phyloP scores from a whole-genome alignment of 2,888 invertebrate genomes.

The Syrista parreyssii region DNA sequence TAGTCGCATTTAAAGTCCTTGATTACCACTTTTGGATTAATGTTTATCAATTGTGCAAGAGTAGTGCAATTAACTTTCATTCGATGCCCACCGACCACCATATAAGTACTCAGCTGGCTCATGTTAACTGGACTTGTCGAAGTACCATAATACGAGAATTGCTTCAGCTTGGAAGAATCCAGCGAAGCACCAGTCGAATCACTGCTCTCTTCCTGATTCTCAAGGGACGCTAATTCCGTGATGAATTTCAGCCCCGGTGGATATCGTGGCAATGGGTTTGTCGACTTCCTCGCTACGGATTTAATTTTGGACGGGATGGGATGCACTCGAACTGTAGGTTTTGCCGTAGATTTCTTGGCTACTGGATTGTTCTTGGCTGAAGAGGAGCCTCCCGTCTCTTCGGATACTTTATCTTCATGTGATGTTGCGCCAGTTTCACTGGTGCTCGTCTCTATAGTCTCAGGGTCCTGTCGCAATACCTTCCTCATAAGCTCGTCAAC shows the following conservation, averaged over 20 bases:
- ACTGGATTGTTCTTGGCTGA: constrained; percentile 33
- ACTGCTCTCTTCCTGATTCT: constrained; percentile 41
- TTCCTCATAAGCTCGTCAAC: constrained; percentile 43
- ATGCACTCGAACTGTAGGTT: constrained; percentile 30
- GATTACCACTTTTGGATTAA: constrained; percentile 68
- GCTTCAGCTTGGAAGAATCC: constrained; percentile 11
- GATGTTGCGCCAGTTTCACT: background rate
- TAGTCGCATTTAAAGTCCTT: constrained; percentile 54
- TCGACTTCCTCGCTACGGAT: constrained; percentile 68
- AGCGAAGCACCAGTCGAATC: background rate
- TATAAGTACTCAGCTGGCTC: constrained; percentile 67
- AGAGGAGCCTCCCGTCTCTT: constrained; percentile 17
- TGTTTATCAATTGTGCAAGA: constrained; percentile 68
- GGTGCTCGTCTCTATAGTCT: background rate
- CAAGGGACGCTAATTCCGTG: constrained; percentile 19
- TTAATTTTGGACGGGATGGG: constrained; percentile 38
- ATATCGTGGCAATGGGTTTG: constrained; percentile 61
- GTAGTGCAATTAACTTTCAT: constrained; percentile 68
- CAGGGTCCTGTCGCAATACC: constrained; percentile 13
- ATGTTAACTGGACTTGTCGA: constrained; percentile 63
- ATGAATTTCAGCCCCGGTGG: constrained; percentile 33
- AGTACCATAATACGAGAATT: constrained; percentile 69
- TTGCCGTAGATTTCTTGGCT: constrained; percentile 67
- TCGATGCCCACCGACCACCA: constrained; percentile 69
- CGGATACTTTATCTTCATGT: background rate